phyloP scores from a whole-genome alignment of 2,113 vertebrate species.

The Calidris pugnax region DNA sequence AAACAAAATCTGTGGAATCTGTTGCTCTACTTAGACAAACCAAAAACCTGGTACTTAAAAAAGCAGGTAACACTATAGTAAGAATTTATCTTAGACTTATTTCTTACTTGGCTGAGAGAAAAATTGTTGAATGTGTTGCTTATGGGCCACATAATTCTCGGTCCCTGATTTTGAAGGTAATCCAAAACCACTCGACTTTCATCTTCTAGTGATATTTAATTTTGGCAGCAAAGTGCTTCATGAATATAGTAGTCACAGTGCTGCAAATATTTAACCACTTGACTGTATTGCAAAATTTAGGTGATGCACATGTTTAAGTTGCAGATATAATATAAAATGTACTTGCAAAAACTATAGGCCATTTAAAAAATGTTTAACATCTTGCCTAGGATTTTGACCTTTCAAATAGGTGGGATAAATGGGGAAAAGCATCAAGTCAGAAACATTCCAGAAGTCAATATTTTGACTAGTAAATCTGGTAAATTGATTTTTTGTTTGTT shows the following conservation, averaged over 20 bases:
- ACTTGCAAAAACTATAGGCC: not conserved
- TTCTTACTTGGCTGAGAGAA: not conserved
- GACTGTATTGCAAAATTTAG: not conserved
- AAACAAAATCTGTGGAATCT: slow-evolving; percentile 66
- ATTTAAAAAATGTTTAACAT: not conserved
- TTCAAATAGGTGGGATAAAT: not conserved
- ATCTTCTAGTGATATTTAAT: not conserved
- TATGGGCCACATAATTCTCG: not conserved
- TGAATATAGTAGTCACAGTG: not conserved
- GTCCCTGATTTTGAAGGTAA: not conserved
- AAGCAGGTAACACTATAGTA: not conserved
- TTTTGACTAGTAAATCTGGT: not conserved
- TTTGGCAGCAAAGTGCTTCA: not conserved
- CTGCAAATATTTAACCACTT: not conserved
- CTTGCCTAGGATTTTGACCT: not conserved
- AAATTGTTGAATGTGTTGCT: not conserved
- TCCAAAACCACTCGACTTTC: not conserved
- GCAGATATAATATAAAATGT: not conserved
- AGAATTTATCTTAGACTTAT: not conserved
- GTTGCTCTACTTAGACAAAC: slow-evolving; percentile 20
- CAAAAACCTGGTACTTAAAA: not conserved
- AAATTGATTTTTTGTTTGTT: not conserved
- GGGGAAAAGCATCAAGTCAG: not conserved
- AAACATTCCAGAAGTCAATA: not conserved
- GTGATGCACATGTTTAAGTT: not conserved